Conservation (phyloP, 2,888 invertebrate genomes). For the Branchinecta sandiegonensis region DNA sequence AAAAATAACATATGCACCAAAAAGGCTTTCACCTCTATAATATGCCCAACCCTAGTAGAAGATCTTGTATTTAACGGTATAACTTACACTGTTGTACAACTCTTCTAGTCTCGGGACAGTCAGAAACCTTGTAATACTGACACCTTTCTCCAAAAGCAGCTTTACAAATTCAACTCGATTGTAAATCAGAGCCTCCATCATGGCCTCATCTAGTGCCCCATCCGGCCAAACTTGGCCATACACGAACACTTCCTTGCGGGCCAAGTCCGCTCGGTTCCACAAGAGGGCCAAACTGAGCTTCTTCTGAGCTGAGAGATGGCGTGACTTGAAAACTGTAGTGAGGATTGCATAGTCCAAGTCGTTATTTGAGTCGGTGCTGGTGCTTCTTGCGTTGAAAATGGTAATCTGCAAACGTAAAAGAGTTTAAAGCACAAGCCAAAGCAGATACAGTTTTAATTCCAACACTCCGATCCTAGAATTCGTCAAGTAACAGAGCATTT, state of each 20-base stretch:
- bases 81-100: constrained; percentile 54
- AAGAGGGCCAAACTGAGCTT: constrained; percentile 86
- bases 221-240: constrained; percentile 95
- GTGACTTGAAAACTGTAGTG: constrained; percentile 82
- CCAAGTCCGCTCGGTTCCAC: constrained; percentile 98
- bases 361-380: constrained; percentile 37
- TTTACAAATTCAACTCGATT: constrained; percentile 96
- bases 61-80: neutral
- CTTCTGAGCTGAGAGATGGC: constrained; percentile 77
- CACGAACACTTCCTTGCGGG: constrained; percentile 88
- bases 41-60: too few species aligned
- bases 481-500: too few species aligned
- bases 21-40: too few species aligned
- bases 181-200: constrained; percentile 96
- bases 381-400: too few species aligned
- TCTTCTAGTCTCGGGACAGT: constrained; percentile 90
- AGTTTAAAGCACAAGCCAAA: too few species aligned
- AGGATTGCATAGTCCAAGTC: constrained; percentile 93
- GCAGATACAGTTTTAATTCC: too few species aligned
- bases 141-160: constrained; percentile 88
- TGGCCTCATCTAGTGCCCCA: constrained; percentile 86
- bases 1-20: too few species aligned
- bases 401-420: too few species aligned
- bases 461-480: too few species aligned
- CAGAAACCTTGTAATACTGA: constrained; percentile 92